phyloP scores from a whole-genome alignment of 2,113 vertebrate species.

The Pomatostomus ruficeps region DNA sequence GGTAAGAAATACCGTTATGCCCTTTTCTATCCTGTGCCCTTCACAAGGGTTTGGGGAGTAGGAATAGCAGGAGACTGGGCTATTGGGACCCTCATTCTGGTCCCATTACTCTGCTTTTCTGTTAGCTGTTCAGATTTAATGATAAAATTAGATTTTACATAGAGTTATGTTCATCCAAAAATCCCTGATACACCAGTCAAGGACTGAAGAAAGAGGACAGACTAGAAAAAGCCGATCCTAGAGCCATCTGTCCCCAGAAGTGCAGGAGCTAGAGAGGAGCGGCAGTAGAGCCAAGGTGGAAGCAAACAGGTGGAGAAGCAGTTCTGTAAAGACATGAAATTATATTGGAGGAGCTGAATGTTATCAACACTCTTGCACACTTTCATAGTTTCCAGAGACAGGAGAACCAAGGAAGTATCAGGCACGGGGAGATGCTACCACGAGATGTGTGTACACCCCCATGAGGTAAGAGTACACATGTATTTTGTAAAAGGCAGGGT shows the following conservation, averaged over 20 bases:
- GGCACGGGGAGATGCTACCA: background rate
- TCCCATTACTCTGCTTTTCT: background rate
- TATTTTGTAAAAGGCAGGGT: background rate
- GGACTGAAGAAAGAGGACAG: background rate
- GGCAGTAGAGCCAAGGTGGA: background rate
- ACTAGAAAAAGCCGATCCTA: background rate
- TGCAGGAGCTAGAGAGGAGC: background rate
- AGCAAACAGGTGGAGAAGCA: background rate
- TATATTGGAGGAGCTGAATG: background rate
- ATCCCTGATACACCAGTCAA: background rate
- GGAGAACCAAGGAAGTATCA: background rate
- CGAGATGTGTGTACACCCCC: background rate
- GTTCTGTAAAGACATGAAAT: background rate
- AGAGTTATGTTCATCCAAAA: background rate
- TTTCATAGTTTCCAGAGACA: background rate
- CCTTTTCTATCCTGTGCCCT: background rate
- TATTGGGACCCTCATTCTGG: background rate
- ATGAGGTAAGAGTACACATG: background rate
- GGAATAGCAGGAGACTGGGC: background rate
- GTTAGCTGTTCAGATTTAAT: background rate
- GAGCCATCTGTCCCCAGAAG: background rate
- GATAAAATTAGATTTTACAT: background rate
- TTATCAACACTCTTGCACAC: background rate
- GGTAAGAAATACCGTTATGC: background rate
- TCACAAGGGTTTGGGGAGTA: background rate